These are phyloP conservation scores for Petrocephalus schoutedeni DNA, from an alignment of 2,797 vertebrate genomes.

Conservation along the genomic window DNA sequence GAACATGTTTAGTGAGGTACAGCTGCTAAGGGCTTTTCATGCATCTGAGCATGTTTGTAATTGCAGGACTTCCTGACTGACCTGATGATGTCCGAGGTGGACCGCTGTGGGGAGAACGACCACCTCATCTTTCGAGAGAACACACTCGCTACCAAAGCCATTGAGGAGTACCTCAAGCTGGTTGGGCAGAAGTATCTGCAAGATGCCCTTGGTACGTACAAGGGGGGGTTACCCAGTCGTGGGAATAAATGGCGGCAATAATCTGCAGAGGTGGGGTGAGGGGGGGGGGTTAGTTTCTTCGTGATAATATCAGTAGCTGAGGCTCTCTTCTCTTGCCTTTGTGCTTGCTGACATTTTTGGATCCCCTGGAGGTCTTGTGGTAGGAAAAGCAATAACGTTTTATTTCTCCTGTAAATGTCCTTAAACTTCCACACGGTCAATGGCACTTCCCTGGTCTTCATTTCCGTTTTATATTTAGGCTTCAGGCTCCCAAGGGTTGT, in stretches of 20 bases:
- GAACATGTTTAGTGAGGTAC: background rate
- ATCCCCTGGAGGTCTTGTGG: conserved; percentile 25
- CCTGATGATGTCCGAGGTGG: conserved; percentile 98
- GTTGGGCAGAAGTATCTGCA: conserved; percentile 98
- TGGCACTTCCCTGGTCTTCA: conserved; percentile 3
- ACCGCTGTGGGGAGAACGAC: conserved; percentile 96
- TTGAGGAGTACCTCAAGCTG: conserved; percentile 97
- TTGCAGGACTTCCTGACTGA: conserved; percentile 95
- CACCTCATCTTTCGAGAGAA: conserved; percentile 99
- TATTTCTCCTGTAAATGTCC: conserved; percentile 24
- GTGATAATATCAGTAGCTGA: conserved; percentile 18
- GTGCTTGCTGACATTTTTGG: conserved; percentile 32
- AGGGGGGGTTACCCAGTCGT: too few relatives aligned
- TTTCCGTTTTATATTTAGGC: conserved; percentile 29
- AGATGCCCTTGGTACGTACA: conserved; percentile 82
- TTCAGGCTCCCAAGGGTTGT: conserved; percentile 18
- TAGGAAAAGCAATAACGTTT: conserved; percentile 28
- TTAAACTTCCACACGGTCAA: conserved; percentile 1
- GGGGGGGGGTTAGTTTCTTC: background rate
- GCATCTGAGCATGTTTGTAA: background rate
- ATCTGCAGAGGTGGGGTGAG: background rate
- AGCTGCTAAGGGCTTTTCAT: background rate
- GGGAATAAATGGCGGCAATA: background rate
- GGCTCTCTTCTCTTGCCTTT: conserved; percentile 21
- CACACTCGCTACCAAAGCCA: conserved; percentile 94